Percentiles rank a stretch among this genome's conserved stretches.
Evolutionary conservation across 2,797 vertebrate genomes (phyloP).

Genomic region (Meda fulgida): DNA sequence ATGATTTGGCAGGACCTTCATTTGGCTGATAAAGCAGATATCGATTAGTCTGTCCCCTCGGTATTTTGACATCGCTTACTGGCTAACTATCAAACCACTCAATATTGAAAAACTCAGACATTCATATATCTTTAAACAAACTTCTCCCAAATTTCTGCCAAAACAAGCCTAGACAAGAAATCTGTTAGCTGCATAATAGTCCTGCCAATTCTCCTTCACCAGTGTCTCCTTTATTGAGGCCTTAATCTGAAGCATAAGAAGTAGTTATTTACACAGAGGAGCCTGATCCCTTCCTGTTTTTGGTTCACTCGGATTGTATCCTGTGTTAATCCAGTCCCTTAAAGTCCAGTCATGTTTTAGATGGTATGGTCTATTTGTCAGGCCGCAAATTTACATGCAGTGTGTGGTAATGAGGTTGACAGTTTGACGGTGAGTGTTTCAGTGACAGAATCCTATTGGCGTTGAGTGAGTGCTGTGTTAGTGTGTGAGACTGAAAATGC

Average conservation of each 20-base stretch:
- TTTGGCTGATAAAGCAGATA: background rate
- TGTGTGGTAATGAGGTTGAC: slow-evolving; percentile 44
- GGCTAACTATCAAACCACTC: slow-evolving; percentile 15
- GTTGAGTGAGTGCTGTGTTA: slow-evolving; percentile 17
- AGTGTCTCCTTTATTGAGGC: background rate
- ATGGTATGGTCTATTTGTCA: slow-evolving; percentile 46
- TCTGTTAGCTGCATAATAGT: background rate
- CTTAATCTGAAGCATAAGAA: slow-evolving; percentile 30
- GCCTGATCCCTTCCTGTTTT: slow-evolving; percentile 25
- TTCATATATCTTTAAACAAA: slow-evolving; percentile 1
- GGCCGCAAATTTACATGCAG: slow-evolving; percentile 30
- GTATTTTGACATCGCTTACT: slow-evolving; percentile 25
- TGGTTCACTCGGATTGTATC: background rate
- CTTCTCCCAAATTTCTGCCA: background rate
- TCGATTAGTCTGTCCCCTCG: slow-evolving; percentile 1
- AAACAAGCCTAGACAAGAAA: background rate
- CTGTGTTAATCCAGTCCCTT: slow-evolving; percentile 50
- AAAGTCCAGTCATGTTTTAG: slow-evolving; percentile 56
- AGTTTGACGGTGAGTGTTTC: slow-evolving; percentile 33
- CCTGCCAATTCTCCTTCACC: background rate
- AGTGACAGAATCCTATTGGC: slow-evolving; percentile 36
- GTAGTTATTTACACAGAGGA: slow-evolving; percentile 29
- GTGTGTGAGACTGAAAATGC: slow-evolving; percentile 21
- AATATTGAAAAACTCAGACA: background rate
- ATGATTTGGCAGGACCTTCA: slow-evolving; percentile 1